Evolutionary conservation across 2,888 invertebrate genomes (phyloP).

Genomic region (Pterostichus madidus): DNA sequence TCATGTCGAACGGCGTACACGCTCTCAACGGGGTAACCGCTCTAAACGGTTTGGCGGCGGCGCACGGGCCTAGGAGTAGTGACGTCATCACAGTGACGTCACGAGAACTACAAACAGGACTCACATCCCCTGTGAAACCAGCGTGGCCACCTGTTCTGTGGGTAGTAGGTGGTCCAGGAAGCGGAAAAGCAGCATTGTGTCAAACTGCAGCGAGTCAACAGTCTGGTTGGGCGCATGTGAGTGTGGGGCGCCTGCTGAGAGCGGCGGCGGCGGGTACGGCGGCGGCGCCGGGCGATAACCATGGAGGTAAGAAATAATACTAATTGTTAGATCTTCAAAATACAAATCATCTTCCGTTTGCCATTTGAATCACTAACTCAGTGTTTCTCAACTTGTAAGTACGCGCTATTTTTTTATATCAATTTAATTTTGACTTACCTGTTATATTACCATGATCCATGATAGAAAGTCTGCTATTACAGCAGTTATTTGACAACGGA

Average conservation of each 20-base stretch:
- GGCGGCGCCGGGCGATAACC: slow-evolving; percentile 77
- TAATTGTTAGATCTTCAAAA: too few relatives aligned
- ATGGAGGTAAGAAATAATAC: not conserved
- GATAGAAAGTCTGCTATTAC: too few relatives aligned
- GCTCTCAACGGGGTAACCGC: not conserved
- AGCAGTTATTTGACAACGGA: too few relatives aligned
- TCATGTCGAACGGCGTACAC: not conserved
- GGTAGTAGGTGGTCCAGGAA: slow-evolving; percentile 92
- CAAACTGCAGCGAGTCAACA: slow-evolving; percentile 84
- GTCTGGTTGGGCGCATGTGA: slow-evolving; percentile 88
- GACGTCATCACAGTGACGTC: slow-evolving; percentile 75
- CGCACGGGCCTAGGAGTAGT: slow-evolving; percentile 71
- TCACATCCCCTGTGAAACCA: slow-evolving; percentile 74
- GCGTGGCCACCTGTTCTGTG: slow-evolving; percentile 75
- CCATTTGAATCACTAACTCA: too few relatives aligned
- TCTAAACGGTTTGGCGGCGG: not conserved
- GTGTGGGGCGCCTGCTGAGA: slow-evolving; percentile 88
- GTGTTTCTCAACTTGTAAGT: too few relatives aligned
- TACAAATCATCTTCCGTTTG: too few relatives aligned
- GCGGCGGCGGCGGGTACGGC: slow-evolving; percentile 85
- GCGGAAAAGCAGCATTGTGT: slow-evolving; percentile 91
- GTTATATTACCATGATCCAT: too few relatives aligned
- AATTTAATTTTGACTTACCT: too few relatives aligned
- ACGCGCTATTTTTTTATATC: too few relatives aligned
- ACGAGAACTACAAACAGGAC: slow-evolving; percentile 70